A percentile compares a stretch with the other conserved stretches of the same genome.
Conservation (phyloP, 2,888 invertebrate species). For the Cosmia trapezina region DNA sequence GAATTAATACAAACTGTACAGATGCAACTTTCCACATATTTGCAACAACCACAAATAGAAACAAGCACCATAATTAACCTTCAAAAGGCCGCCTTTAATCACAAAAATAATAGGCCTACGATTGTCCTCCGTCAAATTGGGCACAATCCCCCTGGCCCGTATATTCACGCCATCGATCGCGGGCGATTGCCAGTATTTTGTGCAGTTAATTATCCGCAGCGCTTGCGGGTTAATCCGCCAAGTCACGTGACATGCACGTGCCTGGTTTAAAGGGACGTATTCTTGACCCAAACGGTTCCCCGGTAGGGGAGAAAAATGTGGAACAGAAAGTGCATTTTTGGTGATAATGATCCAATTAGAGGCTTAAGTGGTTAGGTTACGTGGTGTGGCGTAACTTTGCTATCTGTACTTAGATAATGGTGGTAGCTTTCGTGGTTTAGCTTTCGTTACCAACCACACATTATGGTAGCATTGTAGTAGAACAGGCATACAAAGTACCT, state of each 20-base stretch:
- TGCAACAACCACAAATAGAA: not conserved
- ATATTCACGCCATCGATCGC: constrained; percentile 79
- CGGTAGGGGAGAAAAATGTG: constrained; percentile 50
- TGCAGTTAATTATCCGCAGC: constrained; percentile 89
- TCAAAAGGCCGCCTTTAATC: constrained; percentile 41
- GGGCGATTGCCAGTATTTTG: constrained; percentile 84
- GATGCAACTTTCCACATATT: not conserved
- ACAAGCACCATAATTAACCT: constrained; percentile 31
- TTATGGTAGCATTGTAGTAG: not conserved
- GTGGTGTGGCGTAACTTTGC: constrained; percentile 39
- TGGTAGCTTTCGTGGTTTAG: constrained; percentile 9
- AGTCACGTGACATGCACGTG: constrained; percentile 89
- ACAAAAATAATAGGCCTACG: constrained; percentile 51
- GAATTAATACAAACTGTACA: not conserved
- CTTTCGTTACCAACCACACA: not conserved
- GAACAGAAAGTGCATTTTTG: constrained; percentile 53
- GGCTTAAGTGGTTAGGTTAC: constrained; percentile 52
- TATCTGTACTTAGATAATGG: constrained; percentile 39
- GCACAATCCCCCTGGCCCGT: constrained; percentile 64
- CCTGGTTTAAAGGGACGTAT: constrained; percentile 74
- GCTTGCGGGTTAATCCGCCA: constrained; percentile 85
- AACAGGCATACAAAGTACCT: not conserved
- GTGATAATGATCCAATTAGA: constrained; percentile 64
- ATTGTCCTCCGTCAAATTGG: constrained; percentile 71
- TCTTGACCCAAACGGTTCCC: constrained; percentile 70